These are phyloP conservation scores for Choristoneura fumiferana DNA, from an alignment of 1,140 invertebrate genomes.

Conservation along the genomic window DNA sequence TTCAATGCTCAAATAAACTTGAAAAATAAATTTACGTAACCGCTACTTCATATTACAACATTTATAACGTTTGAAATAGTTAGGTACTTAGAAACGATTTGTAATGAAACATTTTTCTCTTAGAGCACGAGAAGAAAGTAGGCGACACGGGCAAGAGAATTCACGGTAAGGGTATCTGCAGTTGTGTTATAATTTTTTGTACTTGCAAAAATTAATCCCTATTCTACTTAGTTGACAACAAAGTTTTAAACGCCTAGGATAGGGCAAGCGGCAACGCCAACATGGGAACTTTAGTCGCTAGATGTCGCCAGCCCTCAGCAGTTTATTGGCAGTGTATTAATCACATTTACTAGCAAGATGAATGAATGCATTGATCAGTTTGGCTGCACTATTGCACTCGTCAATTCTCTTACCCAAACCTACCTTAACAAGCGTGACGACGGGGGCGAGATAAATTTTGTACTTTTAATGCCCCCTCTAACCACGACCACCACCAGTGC, in stretches of 20 bases:
- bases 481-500: slow-evolving; percentile 1
- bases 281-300: too few relatives aligned
- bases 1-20: slow-evolving; percentile 40
- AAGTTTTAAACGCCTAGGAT: too few relatives aligned
- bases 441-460: slow-evolving; percentile 16
- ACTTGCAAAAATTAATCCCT: too few relatives aligned
- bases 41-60: slow-evolving; percentile 51
- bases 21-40: slow-evolving; percentile 40
- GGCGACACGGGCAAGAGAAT: background rate
- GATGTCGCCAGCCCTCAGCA: too few relatives aligned
- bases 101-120: slow-evolving; percentile 56
- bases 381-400: too few relatives aligned
- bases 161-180: background rate
- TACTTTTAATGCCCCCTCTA: slow-evolving; percentile 9
- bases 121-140: slow-evolving; percentile 48
- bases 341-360: too few relatives aligned
- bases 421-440: background rate
- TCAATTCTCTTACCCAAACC: too few relatives aligned
- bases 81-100: slow-evolving; percentile 45
- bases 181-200: too few relatives aligned
- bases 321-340: too few relatives aligned
- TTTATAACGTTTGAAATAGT: slow-evolving; percentile 57
- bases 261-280: too few relatives aligned
- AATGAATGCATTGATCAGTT: too few relatives aligned
- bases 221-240: too few relatives aligned